These are phyloP conservation scores for Drosophila paramelanica DNA, from an alignment of 2,888 invertebrate genomes.

Conservation along the genomic window DNA sequence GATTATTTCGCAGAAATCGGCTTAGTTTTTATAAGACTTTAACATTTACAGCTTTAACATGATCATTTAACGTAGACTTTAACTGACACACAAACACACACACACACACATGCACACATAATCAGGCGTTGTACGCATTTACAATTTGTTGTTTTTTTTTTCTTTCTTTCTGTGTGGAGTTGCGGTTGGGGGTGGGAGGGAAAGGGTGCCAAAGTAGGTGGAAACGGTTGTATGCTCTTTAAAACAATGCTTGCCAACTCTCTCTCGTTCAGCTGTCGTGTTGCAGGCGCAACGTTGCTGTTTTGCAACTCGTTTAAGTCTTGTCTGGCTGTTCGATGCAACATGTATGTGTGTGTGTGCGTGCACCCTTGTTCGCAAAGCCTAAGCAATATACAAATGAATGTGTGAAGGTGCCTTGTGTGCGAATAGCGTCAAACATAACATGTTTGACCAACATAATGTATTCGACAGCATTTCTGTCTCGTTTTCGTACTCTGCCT, in stretches of 20 bases:
- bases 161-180: no score
- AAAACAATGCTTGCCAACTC: not conserved
- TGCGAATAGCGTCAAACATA: constrained; percentile 18
- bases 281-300: not conserved
- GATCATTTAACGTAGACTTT: not conserved
- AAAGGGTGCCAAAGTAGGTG: no score
- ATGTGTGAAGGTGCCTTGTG: constrained; percentile 11
- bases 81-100: not conserved
- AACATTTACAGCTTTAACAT: not conserved
- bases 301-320: not conserved
- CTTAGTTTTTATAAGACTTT: no score
- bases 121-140: no score
- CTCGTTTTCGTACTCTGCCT: not conserved
- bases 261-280: not conserved
- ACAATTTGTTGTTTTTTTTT: no score
- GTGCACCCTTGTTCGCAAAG: not conserved
- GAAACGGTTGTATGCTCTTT: no score
- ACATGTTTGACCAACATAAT: constrained; percentile 5
- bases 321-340: no score
- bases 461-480: no score
- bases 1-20: no score
- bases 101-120: no score
- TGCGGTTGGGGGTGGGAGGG: no score
- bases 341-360: not conserved
- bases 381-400: not conserved